Percentiles rank a stretch among this genome's conserved stretches.
phyloP scores from a whole-genome alignment of 2,888 invertebrate species.

The Machimus rusticus region DNA sequence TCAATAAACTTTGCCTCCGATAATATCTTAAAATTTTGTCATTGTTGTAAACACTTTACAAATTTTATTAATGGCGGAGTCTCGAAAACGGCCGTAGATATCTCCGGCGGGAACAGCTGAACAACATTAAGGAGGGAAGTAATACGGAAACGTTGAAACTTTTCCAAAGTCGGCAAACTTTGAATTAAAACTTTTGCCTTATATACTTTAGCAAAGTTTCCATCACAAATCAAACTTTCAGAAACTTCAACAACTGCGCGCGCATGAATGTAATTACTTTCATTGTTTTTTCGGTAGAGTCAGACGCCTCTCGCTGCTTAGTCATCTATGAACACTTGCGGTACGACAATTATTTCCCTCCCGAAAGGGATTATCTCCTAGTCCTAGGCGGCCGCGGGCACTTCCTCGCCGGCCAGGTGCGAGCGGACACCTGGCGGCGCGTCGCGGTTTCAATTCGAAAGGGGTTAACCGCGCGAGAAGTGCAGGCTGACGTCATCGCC shows the following conservation, averaged over 20 bases:
- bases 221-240: constrained; percentile 42
- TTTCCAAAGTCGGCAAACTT: constrained; percentile 41
- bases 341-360: constrained; percentile 24
- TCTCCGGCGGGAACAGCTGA: constrained; percentile 24
- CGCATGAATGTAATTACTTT: constrained; percentile 41
- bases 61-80: constrained; percentile 38
- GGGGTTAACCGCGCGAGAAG: not conserved
- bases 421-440: not conserved
- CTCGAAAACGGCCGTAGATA: constrained; percentile 32
- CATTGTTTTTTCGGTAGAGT: constrained; percentile 35
- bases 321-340: constrained; percentile 38
- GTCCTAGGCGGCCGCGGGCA: not conserved
- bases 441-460: not conserved
- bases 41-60: constrained; percentile 41
- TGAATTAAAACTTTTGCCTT: constrained; percentile 42
- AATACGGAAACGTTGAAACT: constrained; percentile 41
- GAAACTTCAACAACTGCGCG: constrained; percentile 42
- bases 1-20: constrained; percentile 36
- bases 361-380: not conserved
- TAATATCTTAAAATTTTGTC: constrained; percentile 41
- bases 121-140: constrained; percentile 33
- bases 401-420: not conserved
- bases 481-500: not conserved
- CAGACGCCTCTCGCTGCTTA: constrained; percentile 37
- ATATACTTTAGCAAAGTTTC: constrained; percentile 36